Evolutionary conservation across 2,113 vertebrate genomes (phyloP).

Genomic region (Neomonachus schauinslandi): DNA sequence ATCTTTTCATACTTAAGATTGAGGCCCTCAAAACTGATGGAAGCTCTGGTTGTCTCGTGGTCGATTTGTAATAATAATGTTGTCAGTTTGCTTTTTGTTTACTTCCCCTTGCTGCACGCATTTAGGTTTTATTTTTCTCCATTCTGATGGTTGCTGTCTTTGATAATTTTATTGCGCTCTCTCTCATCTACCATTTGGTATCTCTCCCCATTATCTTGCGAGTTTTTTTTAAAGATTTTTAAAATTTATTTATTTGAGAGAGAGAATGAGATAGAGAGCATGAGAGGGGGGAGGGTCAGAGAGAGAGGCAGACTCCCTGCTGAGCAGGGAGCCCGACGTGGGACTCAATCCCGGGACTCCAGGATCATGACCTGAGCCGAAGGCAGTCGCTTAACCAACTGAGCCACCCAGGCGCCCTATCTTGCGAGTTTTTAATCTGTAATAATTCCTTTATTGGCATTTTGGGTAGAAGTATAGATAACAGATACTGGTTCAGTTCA

Average conservation of each 20-base stretch:
- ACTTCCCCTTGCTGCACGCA: not conserved
- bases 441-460: not conserved
- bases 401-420: not conserved
- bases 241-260: too few relatives aligned
- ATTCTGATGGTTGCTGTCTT: not conserved
- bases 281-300: too few relatives aligned
- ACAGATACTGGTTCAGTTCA: not conserved
- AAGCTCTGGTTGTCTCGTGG: not conserved
- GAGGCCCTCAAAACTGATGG: not conserved
- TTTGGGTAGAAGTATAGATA: not conserved
- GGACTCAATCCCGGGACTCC: too few relatives aligned
- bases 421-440: not conserved
- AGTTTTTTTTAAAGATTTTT: not conserved
- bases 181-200: not conserved
- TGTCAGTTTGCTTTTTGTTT: not conserved
- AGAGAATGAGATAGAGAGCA: too few relatives aligned
- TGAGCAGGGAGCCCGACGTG: too few relatives aligned
- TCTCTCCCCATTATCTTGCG: not conserved
- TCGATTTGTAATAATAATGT: not conserved
- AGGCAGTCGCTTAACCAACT: too few relatives aligned
- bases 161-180: not conserved
- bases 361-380: too few relatives aligned
- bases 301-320: too few relatives aligned
- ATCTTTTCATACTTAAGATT: not conserved
- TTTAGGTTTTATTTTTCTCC: slow-evolving; percentile 8